Evolutionary conservation across 2,113 vertebrate genomes (phyloP), one percentile per base, ranked within the genome.

Genomic region (Leucosticte australis): DNA sequence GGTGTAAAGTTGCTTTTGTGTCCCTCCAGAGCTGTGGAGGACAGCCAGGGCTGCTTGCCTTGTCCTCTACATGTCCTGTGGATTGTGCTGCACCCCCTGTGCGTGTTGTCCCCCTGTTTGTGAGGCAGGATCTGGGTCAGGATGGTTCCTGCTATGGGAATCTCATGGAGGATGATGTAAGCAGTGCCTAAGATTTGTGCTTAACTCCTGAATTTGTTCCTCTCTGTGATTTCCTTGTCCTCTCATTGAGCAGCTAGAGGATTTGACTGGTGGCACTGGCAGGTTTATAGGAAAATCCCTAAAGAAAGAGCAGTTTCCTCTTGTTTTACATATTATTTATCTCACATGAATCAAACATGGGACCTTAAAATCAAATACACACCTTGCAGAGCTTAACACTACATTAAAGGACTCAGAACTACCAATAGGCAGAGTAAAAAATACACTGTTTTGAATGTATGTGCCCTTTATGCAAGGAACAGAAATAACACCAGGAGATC

Each of bases 401-500:
- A 9, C 35, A 49, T 83, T 80, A 93, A 84, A 89, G 52, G 31
- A 46, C 52, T 78, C 9, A 3, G 41, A 89, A 81, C 60, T 81
- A 62, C 65, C 46, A 57, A 13, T 8, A 78, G 19, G 16, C 57
- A 78, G 31, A 82, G 76, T 47, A 24, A 71, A 87, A 95, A 95
- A 84, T 19, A 79, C 22, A 47, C 49, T 42, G 37, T 52, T 96
- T 87, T 67, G 78, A 75, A 87, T 80, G 13, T 59, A 74, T 28
- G 35, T 82, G 50, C 71, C 22, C 63, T 94, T 80, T 63, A 63
- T 60, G 62, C 31, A 71, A 71, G 75, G 47, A 70, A 55, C 35
- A 83, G 68, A 75, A 91, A 93, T 74, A 88, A 89, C 47, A 83
- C 52, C 33, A 5, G 16, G 83, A 92, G 74, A 85, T 78, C 64